Conservation (phyloP, 92 coral and sea anemone species). For the Palythoa caribaeorum region DNA sequence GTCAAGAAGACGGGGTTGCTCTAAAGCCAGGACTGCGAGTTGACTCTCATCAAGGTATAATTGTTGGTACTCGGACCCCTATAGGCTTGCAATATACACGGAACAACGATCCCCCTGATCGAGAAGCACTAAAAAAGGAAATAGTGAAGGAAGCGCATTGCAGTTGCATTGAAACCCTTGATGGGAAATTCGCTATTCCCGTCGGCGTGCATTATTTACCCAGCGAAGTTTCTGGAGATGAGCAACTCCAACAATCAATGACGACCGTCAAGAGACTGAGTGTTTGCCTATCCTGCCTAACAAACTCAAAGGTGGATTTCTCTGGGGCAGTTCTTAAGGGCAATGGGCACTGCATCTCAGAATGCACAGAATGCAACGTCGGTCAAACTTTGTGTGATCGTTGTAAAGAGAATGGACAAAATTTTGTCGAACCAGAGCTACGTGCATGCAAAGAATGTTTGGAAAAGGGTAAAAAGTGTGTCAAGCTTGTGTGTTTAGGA, state of each 20-base stretch:
- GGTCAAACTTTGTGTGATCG: constrained; percentile 18
- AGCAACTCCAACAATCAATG: constrained; percentile 59
- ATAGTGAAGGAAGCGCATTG: constrained; percentile 56
- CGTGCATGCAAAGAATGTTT: constrained; percentile 60
- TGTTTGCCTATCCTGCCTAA: constrained; percentile 60
- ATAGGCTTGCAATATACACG: not conserved
- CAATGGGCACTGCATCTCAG: constrained; percentile 62
- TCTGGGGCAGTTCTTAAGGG: constrained; percentile 63
- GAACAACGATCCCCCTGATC: constrained; percentile 51
- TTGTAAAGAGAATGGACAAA: constrained; percentile 30
- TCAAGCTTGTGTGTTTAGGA: constrained; percentile 60
- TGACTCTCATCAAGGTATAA: constrained; percentile 50
- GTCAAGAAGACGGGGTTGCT: constrained; percentile 67
- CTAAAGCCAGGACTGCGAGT: constrained; percentile 58
- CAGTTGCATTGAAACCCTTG: constrained; percentile 62
- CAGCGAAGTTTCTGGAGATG: constrained; percentile 46
- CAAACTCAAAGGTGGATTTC: constrained; percentile 57
- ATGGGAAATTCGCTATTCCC: constrained; percentile 66
- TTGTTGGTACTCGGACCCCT: constrained; percentile 44
- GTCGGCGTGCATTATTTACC: constrained; percentile 59
- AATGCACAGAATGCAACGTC: constrained; percentile 47
- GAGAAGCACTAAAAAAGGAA: too few relatives aligned
- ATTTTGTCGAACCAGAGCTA: constrained; percentile 58
- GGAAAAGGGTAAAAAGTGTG: constrained; percentile 46
- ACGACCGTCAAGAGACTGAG: constrained; percentile 23